Conservation (phyloP, 2,888 invertebrate genomes). For the Cantharis lateralis region DNA sequence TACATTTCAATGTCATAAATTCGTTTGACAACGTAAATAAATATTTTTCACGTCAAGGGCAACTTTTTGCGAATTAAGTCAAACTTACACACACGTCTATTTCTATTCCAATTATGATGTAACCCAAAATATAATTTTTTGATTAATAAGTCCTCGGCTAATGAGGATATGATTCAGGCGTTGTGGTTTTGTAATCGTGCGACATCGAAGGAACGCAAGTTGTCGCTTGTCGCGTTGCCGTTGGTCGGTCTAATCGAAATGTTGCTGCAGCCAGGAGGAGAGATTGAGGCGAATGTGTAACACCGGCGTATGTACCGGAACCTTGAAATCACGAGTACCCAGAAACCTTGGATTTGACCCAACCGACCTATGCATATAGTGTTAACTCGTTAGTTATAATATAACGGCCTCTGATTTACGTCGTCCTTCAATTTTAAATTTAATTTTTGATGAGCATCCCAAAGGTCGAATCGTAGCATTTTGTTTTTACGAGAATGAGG, state of each 20-base stretch:
- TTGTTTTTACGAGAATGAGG: not conserved
- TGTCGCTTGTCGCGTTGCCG: not conserved
- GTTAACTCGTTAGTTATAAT: constrained; percentile 12
- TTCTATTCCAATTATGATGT: constrained; percentile 12
- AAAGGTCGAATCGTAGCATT: constrained; percentile 2
- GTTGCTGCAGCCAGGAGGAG: not conserved
- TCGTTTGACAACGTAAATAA: constrained; percentile 21
- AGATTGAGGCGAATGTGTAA: not conserved
- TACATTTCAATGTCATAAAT: constrained; percentile 26
- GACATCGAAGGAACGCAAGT: not conserved
- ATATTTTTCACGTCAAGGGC: constrained; percentile 21
- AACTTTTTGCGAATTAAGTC: constrained; percentile 22
- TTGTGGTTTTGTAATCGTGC: not conserved
- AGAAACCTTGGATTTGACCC: constrained; percentile 32
- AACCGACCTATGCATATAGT: constrained; percentile 23
- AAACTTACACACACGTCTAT: constrained; percentile 4
- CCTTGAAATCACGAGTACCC: constrained; percentile 24
- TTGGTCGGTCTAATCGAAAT: not conserved
- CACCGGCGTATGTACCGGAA: constrained; percentile 20
- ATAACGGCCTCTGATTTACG: constrained; percentile 11
- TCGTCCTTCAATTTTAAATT: constrained; percentile 3
- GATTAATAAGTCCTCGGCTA: constrained; percentile 5
- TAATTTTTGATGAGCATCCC: constrained; percentile 1
- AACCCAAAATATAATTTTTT: constrained; percentile 2
- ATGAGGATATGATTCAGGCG: constrained; percentile 22